A percentile compares a stretch with the other conserved stretches of the same genome.
Conservation (phyloP, 2,797 vertebrate species). For the Coluber constrictor region DNA sequence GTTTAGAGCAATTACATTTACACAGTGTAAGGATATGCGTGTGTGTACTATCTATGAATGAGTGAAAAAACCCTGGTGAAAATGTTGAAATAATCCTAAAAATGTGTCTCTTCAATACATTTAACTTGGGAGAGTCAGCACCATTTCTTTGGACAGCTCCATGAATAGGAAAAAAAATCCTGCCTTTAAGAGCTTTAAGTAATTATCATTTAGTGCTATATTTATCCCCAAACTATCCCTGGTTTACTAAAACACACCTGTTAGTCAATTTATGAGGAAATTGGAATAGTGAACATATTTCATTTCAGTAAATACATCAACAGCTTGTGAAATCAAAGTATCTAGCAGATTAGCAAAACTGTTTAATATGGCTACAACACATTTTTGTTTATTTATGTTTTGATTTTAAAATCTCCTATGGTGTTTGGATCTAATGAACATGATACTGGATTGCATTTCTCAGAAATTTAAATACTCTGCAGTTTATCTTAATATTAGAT, state of each 20-base stretch:
- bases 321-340: neutral
- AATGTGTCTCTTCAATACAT: neutral
- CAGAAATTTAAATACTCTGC: neutral
- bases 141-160: constrained; percentile 27
- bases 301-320: neutral
- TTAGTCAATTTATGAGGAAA: neutral
- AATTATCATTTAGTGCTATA: neutral
- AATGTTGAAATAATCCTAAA: neutral
- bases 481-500: neutral
- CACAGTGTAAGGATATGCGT: neutral
- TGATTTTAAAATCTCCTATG: neutral
- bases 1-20: too few relatives aligned
- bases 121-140: constrained; percentile 6
- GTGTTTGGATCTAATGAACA: neutral
- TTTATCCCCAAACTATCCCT: neutral
- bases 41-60: neutral
- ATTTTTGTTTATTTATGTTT: neutral
- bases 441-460: neutral
- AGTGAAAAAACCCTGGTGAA: neutral
- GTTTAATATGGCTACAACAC: neutral
- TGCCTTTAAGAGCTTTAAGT: neutral
- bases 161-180: neutral
- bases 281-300: neutral
- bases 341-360: neutral
- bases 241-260: neutral